A percentile compares a stretch with the other conserved stretches of the same genome.
These are phyloP conservation scores for Adelognathus sp. DNA, from an alignment of 2,888 invertebrate species.

Conservation along the genomic window DNA sequence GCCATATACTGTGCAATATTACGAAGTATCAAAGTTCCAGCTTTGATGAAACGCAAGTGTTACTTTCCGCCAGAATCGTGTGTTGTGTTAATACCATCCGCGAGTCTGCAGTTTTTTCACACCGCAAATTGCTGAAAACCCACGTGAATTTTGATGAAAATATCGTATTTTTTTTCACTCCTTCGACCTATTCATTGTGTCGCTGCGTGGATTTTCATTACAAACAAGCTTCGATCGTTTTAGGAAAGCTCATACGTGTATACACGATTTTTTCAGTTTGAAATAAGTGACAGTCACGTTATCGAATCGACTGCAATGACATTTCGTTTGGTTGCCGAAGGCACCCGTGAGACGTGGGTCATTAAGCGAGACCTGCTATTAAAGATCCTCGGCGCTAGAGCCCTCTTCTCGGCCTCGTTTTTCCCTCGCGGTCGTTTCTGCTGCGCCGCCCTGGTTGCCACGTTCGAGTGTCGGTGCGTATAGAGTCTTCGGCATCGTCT, in stretches of 20 bases:
- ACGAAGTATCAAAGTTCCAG: too few relatives aligned
- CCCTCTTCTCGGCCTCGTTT: constrained; percentile 23
- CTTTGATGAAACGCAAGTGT: too few relatives aligned
- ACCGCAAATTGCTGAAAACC: too few relatives aligned
- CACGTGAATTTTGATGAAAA: background rate
- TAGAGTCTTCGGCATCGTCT: constrained; percentile 17
- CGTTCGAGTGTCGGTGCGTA: constrained; percentile 25
- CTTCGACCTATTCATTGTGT: background rate
- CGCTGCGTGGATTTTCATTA: background rate
- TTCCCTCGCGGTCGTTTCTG: constrained; percentile 40
- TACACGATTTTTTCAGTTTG: constrained; percentile 15
- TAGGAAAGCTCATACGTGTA: background rate
- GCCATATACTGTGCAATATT: too few relatives aligned
- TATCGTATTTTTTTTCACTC: constrained; percentile 9
- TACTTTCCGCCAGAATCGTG: too few relatives aligned
- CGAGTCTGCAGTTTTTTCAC: too few relatives aligned
- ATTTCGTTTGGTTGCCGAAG: constrained; percentile 73
- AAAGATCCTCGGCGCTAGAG: constrained; percentile 68
- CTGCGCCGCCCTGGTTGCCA: constrained; percentile 27
- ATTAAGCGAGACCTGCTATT: constrained; percentile 79
- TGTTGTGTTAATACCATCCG: too few relatives aligned
- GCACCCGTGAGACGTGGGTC: constrained; percentile 68
- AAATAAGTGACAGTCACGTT: constrained; percentile 63
- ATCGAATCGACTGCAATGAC: constrained; percentile 79
- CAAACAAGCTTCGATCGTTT: background rate